Evolutionary conservation across 2,888 invertebrate genomes (phyloP), one percentile per base, ranked within the genome.

Genomic region (Drosophila nr. perissopoda): DNA sequence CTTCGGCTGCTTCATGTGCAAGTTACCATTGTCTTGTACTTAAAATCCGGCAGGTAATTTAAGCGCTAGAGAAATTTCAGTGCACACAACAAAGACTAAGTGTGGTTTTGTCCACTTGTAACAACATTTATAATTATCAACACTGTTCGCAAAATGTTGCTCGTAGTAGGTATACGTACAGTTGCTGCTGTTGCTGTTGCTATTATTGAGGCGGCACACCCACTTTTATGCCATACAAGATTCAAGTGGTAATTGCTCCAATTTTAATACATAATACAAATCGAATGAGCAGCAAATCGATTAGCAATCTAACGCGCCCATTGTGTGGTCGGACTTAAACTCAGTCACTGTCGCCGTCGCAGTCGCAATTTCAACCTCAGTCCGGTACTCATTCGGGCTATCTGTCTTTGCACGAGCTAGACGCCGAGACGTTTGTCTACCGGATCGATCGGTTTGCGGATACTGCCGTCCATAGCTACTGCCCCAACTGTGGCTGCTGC

Each of bases 201-300:
- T 53, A 61, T 49, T 69, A 63, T 21, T 75, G 66, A 66, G 66
- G 69, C 65, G 86, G 87, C 85, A 86, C 85, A 86, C 85, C 90
- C 90, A 89, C 90, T 80, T 89, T 80, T 76, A 83, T 88, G 80
- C 62, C 89, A 89, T 90, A 83, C 85, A 71, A 78, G 90, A 88
- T 78, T 80, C 87, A 78, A 86, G 90, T 86, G 89, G 90, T 90
- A 90, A 87, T 87, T 90, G 90, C 90, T 90, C 90, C 88, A 87
- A 90, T 87, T 87, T 87, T 90, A 90, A 87, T 87, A 84, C 85
- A 81, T 85, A 88, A 85, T 85, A 85, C 86, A 82, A 88, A 88
- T 80, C 84, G 83, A 89, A 85, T 85, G 89, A 85, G 84, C 90
- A 85, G 82, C 87, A 90, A 87, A 87, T 87, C 87, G 90, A 87